Evolutionary conservation across 2,797 vertebrate genomes (phyloP).

Genomic region (Helarctos malayanus): DNA sequence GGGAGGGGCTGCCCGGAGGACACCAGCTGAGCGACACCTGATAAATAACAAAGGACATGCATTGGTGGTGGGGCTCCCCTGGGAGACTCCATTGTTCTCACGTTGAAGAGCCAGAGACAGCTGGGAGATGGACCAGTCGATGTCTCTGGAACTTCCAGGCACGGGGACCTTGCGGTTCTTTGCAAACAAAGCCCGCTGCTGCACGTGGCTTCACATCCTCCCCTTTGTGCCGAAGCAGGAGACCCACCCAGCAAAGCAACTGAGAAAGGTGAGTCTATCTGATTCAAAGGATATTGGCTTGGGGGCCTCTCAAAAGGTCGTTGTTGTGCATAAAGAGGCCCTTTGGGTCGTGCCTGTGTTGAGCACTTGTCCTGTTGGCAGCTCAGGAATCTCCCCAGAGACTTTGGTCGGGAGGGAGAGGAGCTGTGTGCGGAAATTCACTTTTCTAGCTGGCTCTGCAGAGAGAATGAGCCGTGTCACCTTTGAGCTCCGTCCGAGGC

Average conservation of each 20-base stretch:
- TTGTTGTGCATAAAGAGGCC: background rate
- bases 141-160: background rate
- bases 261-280: background rate
- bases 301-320: background rate
- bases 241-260: background rate
- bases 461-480: background rate
- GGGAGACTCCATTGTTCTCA: rapidly evolving
- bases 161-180: background rate
- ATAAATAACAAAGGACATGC: rapidly evolving
- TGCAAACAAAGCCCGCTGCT: background rate
- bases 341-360: background rate
- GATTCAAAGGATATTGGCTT: background rate
- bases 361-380: background rate
- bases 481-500: background rate
- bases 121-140: background rate
- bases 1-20: no score
- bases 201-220: background rate
- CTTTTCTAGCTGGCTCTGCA: background rate
- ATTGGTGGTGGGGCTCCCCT: background rate
- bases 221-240: background rate
- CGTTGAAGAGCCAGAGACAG: rapidly evolving
- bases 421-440: background rate
- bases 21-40: background rate
- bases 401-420: background rate
- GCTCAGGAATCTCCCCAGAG: background rate